Evolutionary conservation across 2,888 invertebrate genomes (phyloP).

Genomic region (Tetramorium bicarinatum): DNA sequence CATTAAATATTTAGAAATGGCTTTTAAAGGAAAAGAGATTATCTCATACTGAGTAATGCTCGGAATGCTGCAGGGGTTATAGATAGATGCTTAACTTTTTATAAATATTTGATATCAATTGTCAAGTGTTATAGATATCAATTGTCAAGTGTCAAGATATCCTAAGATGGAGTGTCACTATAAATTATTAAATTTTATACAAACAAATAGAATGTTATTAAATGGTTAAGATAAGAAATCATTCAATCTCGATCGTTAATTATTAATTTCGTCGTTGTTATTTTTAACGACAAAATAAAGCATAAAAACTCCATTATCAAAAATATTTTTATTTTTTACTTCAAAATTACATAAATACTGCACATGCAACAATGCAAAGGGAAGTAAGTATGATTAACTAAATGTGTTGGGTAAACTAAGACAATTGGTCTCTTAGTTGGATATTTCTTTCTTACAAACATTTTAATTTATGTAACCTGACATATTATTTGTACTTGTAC

Average conservation of each 20-base stretch:
- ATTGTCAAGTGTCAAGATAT: background rate
- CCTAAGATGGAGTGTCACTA: background rate
- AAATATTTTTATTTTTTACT: background rate
- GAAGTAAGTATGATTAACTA: background rate
- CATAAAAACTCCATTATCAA: background rate
- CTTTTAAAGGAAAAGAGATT: conserved; percentile 7
- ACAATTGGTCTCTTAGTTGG: background rate
- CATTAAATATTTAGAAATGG: background rate
- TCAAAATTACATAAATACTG: background rate
- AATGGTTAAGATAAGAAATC: background rate
- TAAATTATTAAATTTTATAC: background rate
- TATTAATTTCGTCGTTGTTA: background rate
- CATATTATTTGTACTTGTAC: background rate
- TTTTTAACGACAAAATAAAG: background rate
- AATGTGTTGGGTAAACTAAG: conserved; percentile 2
- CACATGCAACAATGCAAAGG: background rate
- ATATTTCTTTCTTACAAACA: background rate
- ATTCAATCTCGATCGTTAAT: background rate
- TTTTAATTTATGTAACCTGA: background rate
- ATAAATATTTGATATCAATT: background rate
- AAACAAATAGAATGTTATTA: conserved; percentile 1
- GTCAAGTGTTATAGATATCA: background rate
- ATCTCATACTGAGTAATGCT: background rate
- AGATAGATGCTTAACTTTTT: background rate
- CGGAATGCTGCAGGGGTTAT: background rate